Base-by-base conservation (phyloP, 2,888 invertebrate genomes). In the Spilosoma lubricipeda region DNA sequence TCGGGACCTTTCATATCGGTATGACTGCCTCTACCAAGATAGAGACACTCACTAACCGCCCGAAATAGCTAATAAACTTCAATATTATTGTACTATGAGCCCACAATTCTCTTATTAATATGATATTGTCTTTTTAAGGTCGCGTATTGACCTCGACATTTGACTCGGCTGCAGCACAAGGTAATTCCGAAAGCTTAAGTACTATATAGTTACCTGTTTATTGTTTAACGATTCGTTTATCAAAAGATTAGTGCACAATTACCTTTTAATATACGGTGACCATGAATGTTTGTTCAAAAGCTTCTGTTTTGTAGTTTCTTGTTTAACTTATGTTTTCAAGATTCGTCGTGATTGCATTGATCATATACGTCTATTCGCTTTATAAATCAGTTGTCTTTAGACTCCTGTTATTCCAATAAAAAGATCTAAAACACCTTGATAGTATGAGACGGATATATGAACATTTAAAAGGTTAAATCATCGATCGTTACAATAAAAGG, bases 101-200 rank as follows among this genome's bases (percentile, higher is more conserved):
- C 15, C 15, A 52, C 23, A n/a, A n/a, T 56, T n/a, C 9, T 56
- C 23, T 56, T n/a, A n/a, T 56, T n/a, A 56, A 56, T 9, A 56
- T 7, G n/a, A n/a, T 56, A 56, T 56, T 56, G 52, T 56, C 52
- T 56, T n/a, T 56, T n/a, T 71, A 73, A 80, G 84, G 81, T 64
- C 78, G n/a, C 59, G 7, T 18, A 7, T 13, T 70, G 80, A 74
- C 84, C 84, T 82, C 77, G 74, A 80, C 81, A 75, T 82, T 83
- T 84, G 79, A 81, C 77, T 83, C 82, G 70, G 79, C 80, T 76
- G 70, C 18, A 66, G n/a, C 18, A 27, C 77, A 80, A 84, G 81
- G 79, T 67, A 33, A 74, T 64, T 67, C 27, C 42, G 65, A 82
- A 66, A 69, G 66, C 64, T 75, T 67, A 74, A 70, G 66, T 66